phyloP scores from a whole-genome alignment of 2,797 vertebrate species.

The Sciurus carolinensis region DNA sequence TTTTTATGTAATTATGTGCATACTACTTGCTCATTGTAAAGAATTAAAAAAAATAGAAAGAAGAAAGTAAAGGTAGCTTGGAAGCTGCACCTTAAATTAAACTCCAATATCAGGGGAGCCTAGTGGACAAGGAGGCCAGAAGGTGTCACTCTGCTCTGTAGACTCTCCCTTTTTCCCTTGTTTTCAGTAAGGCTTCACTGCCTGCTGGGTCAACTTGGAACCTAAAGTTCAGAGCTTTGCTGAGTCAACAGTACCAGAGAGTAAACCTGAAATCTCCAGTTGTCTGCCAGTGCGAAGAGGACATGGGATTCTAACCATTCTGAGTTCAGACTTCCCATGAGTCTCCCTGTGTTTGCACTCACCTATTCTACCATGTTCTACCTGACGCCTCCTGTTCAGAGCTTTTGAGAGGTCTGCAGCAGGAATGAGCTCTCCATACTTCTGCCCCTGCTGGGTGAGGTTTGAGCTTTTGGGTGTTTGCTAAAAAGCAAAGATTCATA shows the following conservation, averaged over 20 bases:
- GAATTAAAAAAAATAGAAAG: neutral
- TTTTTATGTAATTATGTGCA: neutral
- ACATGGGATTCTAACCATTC: neutral
- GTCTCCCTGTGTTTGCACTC: neutral
- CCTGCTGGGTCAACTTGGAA: neutral
- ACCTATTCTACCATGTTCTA: neutral
- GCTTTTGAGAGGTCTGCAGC: neutral
- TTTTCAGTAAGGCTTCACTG: neutral
- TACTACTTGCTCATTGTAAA: neutral
- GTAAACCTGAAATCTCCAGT: neutral
- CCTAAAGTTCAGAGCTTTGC: neutral
- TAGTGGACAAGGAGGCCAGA: too few species aligned
- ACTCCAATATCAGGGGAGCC: neutral
- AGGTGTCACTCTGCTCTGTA: neutral
- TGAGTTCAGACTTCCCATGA: neutral
- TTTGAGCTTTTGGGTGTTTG: neutral
- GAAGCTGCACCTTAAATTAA: neutral
- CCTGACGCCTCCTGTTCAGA: neutral
- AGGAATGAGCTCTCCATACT: neutral
- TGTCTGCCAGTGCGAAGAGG: neutral
- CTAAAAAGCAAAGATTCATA: neutral
- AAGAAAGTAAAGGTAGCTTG: neutral
- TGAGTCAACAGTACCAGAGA: neutral
- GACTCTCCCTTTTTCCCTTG: neutral
- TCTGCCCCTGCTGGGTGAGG: neutral